Evolutionary conservation across 2,888 invertebrate genomes (phyloP), one percentile per base, ranked within the genome.

Genomic region (Gandaritis pyraliata): DNA sequence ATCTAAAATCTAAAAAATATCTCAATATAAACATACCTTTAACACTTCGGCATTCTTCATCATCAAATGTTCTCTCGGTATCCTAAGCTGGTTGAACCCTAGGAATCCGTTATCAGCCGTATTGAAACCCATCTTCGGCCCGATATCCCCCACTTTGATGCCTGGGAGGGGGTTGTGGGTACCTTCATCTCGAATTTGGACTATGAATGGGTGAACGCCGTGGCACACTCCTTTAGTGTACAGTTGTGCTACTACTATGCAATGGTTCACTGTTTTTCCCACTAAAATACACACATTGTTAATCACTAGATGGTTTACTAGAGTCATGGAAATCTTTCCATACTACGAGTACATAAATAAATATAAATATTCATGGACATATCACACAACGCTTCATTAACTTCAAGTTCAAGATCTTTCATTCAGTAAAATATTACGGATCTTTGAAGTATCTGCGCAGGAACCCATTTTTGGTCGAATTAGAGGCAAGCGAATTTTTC

Each of bases 111-210:
- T 98, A 78, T 99, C 98, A 18, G 95, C 95, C 0, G 94, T 94
- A 72, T 96, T 96, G 94, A 97, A 97, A 10, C 98, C 98, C 72
- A 98, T 93, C 82, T 97, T 98, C 0, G 96, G 95, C 0, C 98
- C 98, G 71, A 98, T 97, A 83, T 98, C 98, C 0, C 98, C 98
- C 55, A 98, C 94, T 80, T 95, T 95, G 58, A 98, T 95, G 76
- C 97, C 98, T 4, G 95, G 94, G 75, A 98, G 75, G 0, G 98
- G 97, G 79, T 94, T 89, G 77, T 98, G 98, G 0, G 97, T 97
- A 7, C 97, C 95, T 77, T 95, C 94, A 75, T 97, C 96, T 64
- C 98, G 93, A 12, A 98, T 90, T 82, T 97, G 98, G 0, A 98
- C 97, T 68, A 98, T 94, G 80, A 98, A 98, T 0, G 97, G 95